Evolutionary conservation across 1,140 invertebrate species (phyloP).

Genomic region (Drosophila elegans): DNA sequence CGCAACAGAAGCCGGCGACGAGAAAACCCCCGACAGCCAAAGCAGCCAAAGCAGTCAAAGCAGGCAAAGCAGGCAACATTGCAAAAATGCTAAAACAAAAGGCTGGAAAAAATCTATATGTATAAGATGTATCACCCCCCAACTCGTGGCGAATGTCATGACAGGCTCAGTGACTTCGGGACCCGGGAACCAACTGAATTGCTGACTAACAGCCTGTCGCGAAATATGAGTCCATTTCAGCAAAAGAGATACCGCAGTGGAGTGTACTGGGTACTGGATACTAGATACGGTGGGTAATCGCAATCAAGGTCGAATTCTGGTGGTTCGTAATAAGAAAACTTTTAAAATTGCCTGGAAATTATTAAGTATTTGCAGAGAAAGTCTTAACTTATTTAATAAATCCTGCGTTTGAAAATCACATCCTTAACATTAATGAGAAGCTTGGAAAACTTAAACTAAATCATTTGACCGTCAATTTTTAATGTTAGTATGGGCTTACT

Average conservation of each 20-base stretch:
- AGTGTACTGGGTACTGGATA: conserved; percentile 5
- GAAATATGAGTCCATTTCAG: conserved; percentile 83
- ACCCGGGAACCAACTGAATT: conserved; percentile 75
- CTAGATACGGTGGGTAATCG: conserved; percentile 28
- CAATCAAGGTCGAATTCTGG: not conserved
- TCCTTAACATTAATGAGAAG: too few species aligned
- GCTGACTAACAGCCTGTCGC: conserved; percentile 83
- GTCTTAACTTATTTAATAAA: too few species aligned
- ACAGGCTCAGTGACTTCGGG: conserved; percentile 80
- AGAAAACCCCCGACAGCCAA: conserved; percentile 58
- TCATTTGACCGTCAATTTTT: too few species aligned
- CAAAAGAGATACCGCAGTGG: conserved; percentile 62
- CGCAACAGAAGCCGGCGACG: conserved; percentile 54
- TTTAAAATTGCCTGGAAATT: too few species aligned
- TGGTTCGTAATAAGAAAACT: too few species aligned
- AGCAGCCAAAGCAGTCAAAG: conserved; percentile 28
- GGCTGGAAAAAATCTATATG: conserved; percentile 56
- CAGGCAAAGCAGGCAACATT: conserved; percentile 36
- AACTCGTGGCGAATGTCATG: conserved; percentile 71
- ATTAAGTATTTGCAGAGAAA: too few species aligned
- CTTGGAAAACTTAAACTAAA: too few species aligned
- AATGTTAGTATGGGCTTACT: too few species aligned
- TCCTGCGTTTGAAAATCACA: too few species aligned
- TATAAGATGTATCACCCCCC: conserved; percentile 46
- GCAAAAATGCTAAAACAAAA: conserved; percentile 78